phyloP scores from a whole-genome alignment of 2,113 vertebrate genomes.

The Pseudois nayaur region DNA sequence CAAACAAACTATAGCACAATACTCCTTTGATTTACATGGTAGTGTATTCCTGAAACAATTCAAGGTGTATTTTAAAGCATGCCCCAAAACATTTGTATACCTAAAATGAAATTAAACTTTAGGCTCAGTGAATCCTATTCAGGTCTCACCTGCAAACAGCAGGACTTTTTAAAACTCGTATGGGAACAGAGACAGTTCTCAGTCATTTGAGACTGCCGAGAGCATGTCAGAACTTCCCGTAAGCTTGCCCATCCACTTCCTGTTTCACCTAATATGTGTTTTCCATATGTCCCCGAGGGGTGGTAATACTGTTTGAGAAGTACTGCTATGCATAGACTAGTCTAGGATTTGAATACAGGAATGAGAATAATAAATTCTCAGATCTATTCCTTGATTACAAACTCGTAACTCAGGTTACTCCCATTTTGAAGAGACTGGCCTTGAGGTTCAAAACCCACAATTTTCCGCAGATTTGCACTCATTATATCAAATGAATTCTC shows the following conservation, averaged over 20 bases:
- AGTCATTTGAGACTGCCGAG: background rate
- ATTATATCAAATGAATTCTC: background rate
- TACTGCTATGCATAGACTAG: background rate
- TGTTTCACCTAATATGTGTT: background rate
- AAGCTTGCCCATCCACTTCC: background rate
- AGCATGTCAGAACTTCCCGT: background rate
- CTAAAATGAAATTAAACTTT: background rate
- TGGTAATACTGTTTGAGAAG: background rate
- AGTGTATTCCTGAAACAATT: background rate
- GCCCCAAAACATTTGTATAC: background rate
- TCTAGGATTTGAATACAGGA: background rate
- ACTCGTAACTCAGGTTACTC: background rate
- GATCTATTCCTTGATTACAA: background rate
- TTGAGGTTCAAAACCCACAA: background rate
- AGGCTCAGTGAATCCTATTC: background rate
- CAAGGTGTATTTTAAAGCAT: background rate
- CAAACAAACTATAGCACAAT: background rate
- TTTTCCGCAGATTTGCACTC: background rate
- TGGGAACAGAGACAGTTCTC: background rate
- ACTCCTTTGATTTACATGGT: background rate
- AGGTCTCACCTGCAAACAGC: background rate
- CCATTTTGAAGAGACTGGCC: background rate
- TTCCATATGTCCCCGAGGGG: background rate
- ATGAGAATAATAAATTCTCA: background rate
- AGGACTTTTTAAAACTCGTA: background rate